Evolutionary conservation across 2,113 vertebrate species (phyloP), one percentile per base, ranked within the genome.

Genomic region (Xiphias gladius): DNA sequence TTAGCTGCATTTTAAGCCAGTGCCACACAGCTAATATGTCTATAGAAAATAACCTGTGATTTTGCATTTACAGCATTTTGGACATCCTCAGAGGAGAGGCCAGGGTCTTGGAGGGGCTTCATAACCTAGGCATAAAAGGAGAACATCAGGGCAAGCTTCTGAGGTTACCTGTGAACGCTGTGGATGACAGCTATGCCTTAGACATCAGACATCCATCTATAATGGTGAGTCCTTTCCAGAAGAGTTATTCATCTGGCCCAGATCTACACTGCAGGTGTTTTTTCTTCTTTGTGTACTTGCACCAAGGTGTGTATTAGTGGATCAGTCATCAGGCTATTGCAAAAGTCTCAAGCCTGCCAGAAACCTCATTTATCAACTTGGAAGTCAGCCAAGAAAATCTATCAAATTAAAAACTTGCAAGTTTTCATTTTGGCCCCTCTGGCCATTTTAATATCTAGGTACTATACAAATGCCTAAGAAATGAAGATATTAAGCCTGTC

Each of bases 161-260:
- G 82, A 96, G 92, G 66, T 87, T 99, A 77, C 95, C 95, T 37
- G 66, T 96, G 70, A 95, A 90, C 62, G 73, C 88, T 39, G 85
- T 91, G 78, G 95, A 97, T 46, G 89, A 95, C 83, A 95, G 64
- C 78, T 98, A 96, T n/a, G 96, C 95, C 0, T 93, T 99, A 83
- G 97, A 99, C 91, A 97, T 99, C 76, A 96, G 96, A 32, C 96
- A 98, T 91, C 89, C 96, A 80, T 96, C 98, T 0, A 94, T 99
- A 89, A 94, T 93, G 94, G 98, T 99, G 89, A 96, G 97, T 76
- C 22, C 16, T 66, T 46, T 76, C 57, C 57, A 63, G 66, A 62
- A n/a, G 19, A 20, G 48, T 41, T 68, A 24, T 41, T 87, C 39
- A 76, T 48, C 54, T 73, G 35, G 20, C 39, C 7, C 66, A 76